phyloP scores from a whole-genome alignment of 2,797 vertebrate genomes.

The Onychomys leucogaster region DNA sequence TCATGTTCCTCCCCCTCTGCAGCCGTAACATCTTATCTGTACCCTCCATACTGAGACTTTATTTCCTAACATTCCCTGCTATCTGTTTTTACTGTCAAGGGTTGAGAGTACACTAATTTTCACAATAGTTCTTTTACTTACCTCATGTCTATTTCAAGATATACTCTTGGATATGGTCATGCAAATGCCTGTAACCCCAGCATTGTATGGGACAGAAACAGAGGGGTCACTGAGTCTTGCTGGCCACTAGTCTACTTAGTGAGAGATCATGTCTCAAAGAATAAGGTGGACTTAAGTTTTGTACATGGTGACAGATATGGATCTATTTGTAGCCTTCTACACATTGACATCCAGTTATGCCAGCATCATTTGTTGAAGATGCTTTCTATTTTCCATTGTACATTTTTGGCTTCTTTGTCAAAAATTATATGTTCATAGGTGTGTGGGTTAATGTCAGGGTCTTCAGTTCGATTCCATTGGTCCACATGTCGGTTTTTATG shows the following conservation, averaged over 20 bases:
- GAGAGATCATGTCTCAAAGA: neutral
- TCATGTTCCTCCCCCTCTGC: neutral
- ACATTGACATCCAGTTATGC: too few species aligned
- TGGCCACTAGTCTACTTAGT: neutral
- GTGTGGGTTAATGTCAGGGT: too few species aligned
- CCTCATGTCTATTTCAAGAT: conserved; percentile 25
- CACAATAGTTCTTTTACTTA: neutral
- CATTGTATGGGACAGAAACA: neutral
- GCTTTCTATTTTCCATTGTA: too few species aligned
- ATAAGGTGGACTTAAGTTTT: neutral
- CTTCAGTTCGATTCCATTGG: too few species aligned
- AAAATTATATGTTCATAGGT: too few species aligned
- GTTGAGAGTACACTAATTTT: conserved; percentile 10
- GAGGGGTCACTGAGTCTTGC: neutral
- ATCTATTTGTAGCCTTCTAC: too few species aligned
- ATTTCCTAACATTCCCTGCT: neutral
- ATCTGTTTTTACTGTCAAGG: neutral
- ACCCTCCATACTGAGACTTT: neutral
- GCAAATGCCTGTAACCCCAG: neutral
- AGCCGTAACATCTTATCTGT: neutral
- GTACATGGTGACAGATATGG: too few species aligned
- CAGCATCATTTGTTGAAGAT: too few species aligned
- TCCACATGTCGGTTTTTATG: too few species aligned
- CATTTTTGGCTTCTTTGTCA: too few species aligned
- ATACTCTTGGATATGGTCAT: neutral